phyloP scores from a whole-genome alignment of 2,113 vertebrate species.

The Aptenodytes patagonicus region DNA sequence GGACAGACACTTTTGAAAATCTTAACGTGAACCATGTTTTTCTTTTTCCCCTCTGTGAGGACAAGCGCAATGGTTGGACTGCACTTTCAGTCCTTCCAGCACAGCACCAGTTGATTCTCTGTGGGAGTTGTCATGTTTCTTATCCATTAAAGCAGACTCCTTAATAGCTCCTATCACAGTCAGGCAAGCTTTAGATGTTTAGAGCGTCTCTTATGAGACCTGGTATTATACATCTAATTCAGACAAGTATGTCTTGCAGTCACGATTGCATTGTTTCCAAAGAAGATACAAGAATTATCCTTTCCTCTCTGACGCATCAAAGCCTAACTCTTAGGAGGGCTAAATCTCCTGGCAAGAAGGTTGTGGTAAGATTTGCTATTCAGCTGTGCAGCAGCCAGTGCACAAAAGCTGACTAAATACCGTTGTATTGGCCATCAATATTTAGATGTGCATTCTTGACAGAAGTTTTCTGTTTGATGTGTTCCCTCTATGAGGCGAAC shows the following conservation, averaged over 20 bases:
- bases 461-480: neutral
- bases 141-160: slow-evolving; percentile 44
- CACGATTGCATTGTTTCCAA: slow-evolving; percentile 42
- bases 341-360: slow-evolving; percentile 43
- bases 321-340: slow-evolving; percentile 17
- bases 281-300: slow-evolving; percentile 46
- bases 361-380: slow-evolving; percentile 4
- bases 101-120: slow-evolving; percentile 41
- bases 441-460: neutral
- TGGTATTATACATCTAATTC: slow-evolving; percentile 50
- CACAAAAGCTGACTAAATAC: slow-evolving; percentile 6
- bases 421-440: neutral
- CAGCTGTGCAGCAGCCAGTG: neutral
- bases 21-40: neutral
- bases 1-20: neutral
- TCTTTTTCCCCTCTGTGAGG: neutral
- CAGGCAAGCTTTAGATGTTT: slow-evolving; percentile 48
- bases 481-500: neutral
- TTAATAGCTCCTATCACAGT: slow-evolving; percentile 55
- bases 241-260: slow-evolving; percentile 5
- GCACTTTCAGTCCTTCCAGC: neutral
- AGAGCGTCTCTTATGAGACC: slow-evolving; percentile 34
- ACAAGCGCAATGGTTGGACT: neutral
- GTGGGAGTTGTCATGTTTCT: slow-evolving; percentile 40
- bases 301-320: slow-evolving; percentile 38